phyloP scores from a whole-genome alignment of 1,140 invertebrate species.

The Trinorchestia longiramus region DNA sequence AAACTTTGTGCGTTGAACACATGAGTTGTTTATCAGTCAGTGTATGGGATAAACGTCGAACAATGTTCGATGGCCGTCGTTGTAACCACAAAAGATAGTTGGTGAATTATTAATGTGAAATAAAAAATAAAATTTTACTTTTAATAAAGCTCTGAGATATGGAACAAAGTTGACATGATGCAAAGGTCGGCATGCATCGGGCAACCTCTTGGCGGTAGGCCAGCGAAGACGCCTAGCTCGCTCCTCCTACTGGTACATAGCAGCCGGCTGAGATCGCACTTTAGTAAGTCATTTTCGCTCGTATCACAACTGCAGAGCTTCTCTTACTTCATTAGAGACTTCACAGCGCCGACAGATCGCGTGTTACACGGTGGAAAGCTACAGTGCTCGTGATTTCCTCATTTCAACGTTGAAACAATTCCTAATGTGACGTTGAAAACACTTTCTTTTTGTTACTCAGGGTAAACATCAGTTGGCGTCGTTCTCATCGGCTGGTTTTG shows the following conservation, averaged over 20 bases:
- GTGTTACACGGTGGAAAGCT: neutral
- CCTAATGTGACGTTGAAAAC: neutral
- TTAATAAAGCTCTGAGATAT: neutral
- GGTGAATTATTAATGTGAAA: too few relatives aligned
- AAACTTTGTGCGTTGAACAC: too few relatives aligned
- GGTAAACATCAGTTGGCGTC: neutral
- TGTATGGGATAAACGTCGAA: neutral
- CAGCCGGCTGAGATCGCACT: constrained; percentile 38
- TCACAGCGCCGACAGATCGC: neutral
- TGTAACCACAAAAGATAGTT: neutral
- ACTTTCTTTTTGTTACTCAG: neutral
- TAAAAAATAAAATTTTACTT: neutral
- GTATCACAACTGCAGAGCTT: neutral
- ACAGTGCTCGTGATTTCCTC: neutral
- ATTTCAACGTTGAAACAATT: neutral
- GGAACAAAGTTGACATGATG: neutral
- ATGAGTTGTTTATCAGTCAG: too few relatives aligned
- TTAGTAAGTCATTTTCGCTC: constrained; percentile 39
- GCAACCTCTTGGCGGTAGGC: constrained; percentile 33
- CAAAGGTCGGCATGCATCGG: neutral
- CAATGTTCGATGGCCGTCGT: neutral
- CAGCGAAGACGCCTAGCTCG: neutral
- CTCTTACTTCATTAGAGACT: constrained; percentile 14
- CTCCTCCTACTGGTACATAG: neutral
- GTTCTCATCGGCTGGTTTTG: neutral